Evolutionary conservation across 2,888 invertebrate genomes (phyloP).

Genomic region (Criorhina ranunculi): DNA sequence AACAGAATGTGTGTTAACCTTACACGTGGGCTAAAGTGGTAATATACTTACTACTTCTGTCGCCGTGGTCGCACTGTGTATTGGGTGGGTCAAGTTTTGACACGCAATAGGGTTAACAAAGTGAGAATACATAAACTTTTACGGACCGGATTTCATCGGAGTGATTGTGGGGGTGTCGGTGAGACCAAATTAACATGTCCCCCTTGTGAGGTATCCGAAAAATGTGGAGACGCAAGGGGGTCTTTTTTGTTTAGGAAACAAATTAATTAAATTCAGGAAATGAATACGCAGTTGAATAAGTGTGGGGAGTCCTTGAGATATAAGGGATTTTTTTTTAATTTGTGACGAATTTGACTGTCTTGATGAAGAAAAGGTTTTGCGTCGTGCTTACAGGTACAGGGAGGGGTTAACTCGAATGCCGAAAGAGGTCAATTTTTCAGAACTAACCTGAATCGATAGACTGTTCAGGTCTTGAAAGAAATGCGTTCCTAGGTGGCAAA

Average conservation of each 20-base stretch:
- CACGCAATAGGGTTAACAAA: slow-evolving; percentile 34
- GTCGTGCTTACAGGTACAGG: no score
- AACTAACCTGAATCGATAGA: no score
- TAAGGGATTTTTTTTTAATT: not conserved
- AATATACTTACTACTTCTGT: not conserved
- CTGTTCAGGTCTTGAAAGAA: no score
- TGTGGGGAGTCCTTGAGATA: not conserved
- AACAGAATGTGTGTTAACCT: slow-evolving; percentile 4
- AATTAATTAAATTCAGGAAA: slow-evolving; percentile 1
- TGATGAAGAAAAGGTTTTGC: no score
- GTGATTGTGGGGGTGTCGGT: no score
- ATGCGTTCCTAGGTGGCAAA: no score
- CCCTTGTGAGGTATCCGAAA: not conserved
- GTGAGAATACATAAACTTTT: slow-evolving; percentile 3
- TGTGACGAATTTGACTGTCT: not conserved
- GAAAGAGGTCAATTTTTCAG: no score
- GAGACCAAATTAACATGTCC: not conserved
- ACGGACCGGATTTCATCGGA: not conserved
- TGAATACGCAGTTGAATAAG: not conserved
- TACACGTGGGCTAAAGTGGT: slow-evolving; percentile 32
- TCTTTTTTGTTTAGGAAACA: not conserved
- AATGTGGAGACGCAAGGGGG: not conserved
- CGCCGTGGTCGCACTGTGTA: slow-evolving; percentile 1
- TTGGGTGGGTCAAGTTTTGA: slow-evolving; percentile 33
- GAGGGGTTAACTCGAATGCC: no score